phyloP scores from a whole-genome alignment of 1,140 invertebrate species.

The Neotoxoptera formosana region DNA sequence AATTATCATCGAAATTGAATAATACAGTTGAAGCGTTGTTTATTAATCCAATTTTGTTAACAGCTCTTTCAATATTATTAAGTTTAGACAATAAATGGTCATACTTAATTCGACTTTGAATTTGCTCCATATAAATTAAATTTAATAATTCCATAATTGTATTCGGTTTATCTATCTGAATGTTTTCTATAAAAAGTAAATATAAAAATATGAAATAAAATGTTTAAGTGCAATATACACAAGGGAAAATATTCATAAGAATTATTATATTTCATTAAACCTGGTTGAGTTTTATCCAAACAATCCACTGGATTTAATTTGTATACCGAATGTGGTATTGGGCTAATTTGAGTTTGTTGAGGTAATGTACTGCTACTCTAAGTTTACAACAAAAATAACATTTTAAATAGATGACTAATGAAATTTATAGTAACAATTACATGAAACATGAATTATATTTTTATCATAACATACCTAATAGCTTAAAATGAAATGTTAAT shows the following conservation, averaged over 20 bases:
- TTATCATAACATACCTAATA: neutral
- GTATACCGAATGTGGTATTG: neutral
- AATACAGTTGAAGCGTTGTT: neutral
- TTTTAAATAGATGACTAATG: neutral
- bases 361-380: neutral
- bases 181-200: neutral
- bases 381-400: neutral
- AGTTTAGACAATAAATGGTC: neutral
- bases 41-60: neutral
- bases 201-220: neutral
- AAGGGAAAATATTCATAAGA: neutral
- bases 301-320: neutral
- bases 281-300: neutral
- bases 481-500: too few species aligned
- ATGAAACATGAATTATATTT: neutral
- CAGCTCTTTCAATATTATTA: neutral
- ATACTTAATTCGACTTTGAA: neutral
- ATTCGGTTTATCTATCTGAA: neutral
- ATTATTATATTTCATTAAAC: neutral
- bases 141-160: constrained; percentile 4
- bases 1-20: neutral
- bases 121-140: constrained; percentile 23
- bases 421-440: neutral
- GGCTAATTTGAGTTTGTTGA: neutral
- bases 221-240: too few species aligned